Conservation (phyloP, 2,888 invertebrate genomes). For the Lycocerus yunnanus region DNA sequence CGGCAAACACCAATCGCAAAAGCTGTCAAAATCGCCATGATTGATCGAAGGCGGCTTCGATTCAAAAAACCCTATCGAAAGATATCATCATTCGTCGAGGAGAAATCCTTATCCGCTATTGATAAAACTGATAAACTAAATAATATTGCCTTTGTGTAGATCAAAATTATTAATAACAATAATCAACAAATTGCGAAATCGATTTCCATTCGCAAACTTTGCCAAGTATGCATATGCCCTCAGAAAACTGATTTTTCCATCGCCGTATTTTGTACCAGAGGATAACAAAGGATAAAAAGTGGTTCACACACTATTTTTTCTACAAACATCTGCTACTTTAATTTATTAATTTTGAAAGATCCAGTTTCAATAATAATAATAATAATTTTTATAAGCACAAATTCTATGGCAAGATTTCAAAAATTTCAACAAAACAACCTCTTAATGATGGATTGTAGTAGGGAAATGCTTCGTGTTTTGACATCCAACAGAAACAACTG, state of each 20-base stretch:
- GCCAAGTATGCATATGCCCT: not conserved
- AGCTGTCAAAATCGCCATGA: constrained; percentile 49
- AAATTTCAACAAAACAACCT: too few species aligned
- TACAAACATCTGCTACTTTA: too few species aligned
- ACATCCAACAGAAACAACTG: too few species aligned
- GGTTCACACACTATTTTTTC: too few species aligned
- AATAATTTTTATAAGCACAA: too few species aligned
- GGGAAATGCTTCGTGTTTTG: too few species aligned
- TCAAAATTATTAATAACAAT: not conserved
- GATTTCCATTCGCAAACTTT: not conserved
- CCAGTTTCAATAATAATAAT: too few species aligned
- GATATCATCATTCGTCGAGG: constrained; percentile 21
- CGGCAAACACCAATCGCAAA: constrained; percentile 49
- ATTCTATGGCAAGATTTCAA: too few species aligned
- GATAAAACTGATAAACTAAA: constrained; percentile 23
- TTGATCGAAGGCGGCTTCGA: constrained; percentile 48
- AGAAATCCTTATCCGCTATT: constrained; percentile 14
- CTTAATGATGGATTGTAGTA: too few species aligned
- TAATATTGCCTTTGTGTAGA: constrained; percentile 17
- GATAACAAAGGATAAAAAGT: too few species aligned
- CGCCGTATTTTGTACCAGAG: too few species aligned
- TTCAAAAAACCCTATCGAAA: constrained; percentile 34
- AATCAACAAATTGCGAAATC: not conserved
- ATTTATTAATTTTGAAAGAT: too few species aligned
- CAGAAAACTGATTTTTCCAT: not conserved